Evolutionary conservation across 2,888 invertebrate species (phyloP), one percentile per base, ranked within the genome.

Genomic region (Allacma fusca): DNA sequence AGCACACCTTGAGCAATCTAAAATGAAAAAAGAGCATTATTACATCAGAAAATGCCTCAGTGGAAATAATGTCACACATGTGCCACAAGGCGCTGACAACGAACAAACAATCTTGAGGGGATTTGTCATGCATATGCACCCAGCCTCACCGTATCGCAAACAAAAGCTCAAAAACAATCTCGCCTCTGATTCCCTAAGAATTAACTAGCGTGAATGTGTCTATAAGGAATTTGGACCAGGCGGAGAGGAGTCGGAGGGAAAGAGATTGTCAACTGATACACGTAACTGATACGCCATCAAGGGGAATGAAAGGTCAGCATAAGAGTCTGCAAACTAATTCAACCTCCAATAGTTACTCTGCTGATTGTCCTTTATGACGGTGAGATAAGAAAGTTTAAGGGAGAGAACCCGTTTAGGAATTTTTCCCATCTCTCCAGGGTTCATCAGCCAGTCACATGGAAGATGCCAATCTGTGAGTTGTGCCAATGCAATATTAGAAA

Each of bases 221-320:
- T n/a, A 16, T n/a, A 50, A 50, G 71, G 59, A 75, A 75, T 65
- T 75, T 43, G 50, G n/a, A 44, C 21, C 40, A 64, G 40, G 28
- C 40, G 62, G 43, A 34, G 74, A 67, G 59, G n/a, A n/a, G 69
- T 43, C 21, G 21, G 69, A 69, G 24, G 50, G 70, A 26, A 43
- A 40, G 69, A 70, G 16, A 19, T 57, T 62, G 73, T 34, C 5
- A 62, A 40, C 28, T 34, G 73, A 73, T 73, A 62, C 73, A 73
- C 65, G 72, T 50, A 67, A 26, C 64, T 71, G 64, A 77, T 77
- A 72, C 28, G 69, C 59, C 57, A 68, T 57, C 28, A 34, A 44
- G 72, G 62, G 73, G 70, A 80, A 77, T 78, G 80, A 80, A 80
- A 80, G 80, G 80, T 80, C 80, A 80, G 80, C 80, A 77, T 23